Evolutionary conservation across 2,797 vertebrate genomes (phyloP), one percentile per base, ranked within the genome.

Genomic region (Novumbra hubbsi): DNA sequence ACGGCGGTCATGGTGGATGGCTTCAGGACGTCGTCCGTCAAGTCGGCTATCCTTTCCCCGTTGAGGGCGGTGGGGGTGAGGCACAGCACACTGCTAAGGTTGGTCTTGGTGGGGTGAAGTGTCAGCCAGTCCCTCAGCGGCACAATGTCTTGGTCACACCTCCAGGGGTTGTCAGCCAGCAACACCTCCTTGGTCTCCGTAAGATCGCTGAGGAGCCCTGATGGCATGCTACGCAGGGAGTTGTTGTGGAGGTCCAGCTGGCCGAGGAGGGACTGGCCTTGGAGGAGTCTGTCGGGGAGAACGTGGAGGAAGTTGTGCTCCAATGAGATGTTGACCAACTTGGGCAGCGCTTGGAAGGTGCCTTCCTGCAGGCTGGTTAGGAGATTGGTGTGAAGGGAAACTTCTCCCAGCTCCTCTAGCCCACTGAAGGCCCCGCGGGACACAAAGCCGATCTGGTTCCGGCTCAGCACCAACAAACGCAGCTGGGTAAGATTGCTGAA

Each of bases 111-210:
- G 49, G 85, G 82, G 80, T 96, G 85, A 63, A 84, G 32, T 75
- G 50, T 70, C 68, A 99, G 89, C 97, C 97, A 99, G 4, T 90
- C 74, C 71, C 82, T 87, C 16, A 99, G 90, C 0, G 96, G 93
- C 72, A 94, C 77, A 76, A 98, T 97, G 55, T 87, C 86, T 5
- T 79, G 32, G 70, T 98, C 95, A n/a, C 97, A 99, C 70, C 78
- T 92, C 97, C 97, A 99, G n/a, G 95, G 96, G 73, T 99, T 99
- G 82, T 94, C 90, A 30, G 93, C 90, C 69, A 99, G 88, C 57
- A 90, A 86, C 34, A 98, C 86, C 73, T 95, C 93, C 0, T 85
- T 70, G 70, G 92, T 87, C 8, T 73, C 57, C 0, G 83, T 82
- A 73, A 99, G 81, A 0, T 89, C 87, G 0, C 93, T 84, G 15